Conservation (phyloP, 2,888 invertebrate genomes). For the Folsomia candida region DNA sequence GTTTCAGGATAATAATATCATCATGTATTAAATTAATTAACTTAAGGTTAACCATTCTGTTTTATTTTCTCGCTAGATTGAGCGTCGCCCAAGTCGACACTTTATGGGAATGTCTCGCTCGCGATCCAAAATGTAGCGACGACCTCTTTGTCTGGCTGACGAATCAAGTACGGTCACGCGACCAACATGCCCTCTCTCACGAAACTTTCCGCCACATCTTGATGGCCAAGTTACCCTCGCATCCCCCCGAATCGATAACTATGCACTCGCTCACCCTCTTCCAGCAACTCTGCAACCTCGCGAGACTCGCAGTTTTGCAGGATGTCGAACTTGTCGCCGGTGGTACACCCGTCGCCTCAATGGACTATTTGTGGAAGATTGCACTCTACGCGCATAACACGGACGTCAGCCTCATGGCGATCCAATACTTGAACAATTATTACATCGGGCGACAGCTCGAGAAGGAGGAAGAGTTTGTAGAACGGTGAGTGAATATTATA, state of each 20-base stretch:
- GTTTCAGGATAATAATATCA: too few relatives aligned
- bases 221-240: constrained; percentile 80
- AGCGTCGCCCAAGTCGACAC: constrained; percentile 91
- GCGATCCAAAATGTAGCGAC: constrained; percentile 78
- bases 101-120: constrained; percentile 84
- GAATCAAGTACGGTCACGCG: constrained; percentile 81
- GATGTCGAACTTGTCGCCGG: constrained; percentile 62
- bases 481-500: constrained; percentile 56
- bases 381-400: constrained; percentile 86
- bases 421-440: constrained; percentile 88
- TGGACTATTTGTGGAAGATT: constrained; percentile 93
- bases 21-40: too few relatives aligned
- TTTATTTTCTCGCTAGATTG: too few relatives aligned
- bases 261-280: constrained; percentile 88
- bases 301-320: constrained; percentile 58
- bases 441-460: constrained; percentile 89
- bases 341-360: constrained; percentile 58
- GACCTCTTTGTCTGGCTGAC: constrained; percentile 91
- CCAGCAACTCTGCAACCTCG: constrained; percentile 84
- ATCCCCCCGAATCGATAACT: constrained; percentile 84
- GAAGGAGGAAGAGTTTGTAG: constrained; percentile 87
- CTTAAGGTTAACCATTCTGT: too few relatives aligned
- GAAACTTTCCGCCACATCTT: constrained; percentile 85
- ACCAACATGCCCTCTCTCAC: constrained; percentile 84
- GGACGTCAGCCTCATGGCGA: constrained; percentile 91